phyloP scores from a whole-genome alignment of 2,113 vertebrate genomes.

The Charadrius vociferus region DNA sequence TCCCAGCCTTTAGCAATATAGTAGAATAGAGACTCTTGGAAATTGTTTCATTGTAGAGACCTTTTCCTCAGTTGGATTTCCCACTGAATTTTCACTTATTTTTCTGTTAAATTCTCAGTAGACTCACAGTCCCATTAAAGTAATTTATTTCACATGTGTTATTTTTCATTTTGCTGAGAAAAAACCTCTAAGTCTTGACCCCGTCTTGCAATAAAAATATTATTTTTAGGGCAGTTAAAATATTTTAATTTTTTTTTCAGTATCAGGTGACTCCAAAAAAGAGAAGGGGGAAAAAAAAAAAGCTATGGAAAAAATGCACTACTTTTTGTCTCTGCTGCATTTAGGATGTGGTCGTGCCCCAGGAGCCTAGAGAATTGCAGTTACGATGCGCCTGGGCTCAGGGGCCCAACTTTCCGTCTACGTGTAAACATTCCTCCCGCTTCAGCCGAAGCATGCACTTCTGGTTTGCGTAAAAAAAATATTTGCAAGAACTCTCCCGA shows the following conservation, averaged over 20 bases:
- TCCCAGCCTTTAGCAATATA: neutral
- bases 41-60: neutral
- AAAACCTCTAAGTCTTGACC: neutral
- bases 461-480: neutral
- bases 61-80: neutral
- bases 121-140: neutral
- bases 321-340: neutral
- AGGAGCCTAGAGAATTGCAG: neutral
- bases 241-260: neutral
- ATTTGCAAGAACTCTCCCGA: neutral
- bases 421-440: neutral
- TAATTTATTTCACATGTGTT: constrained; percentile 48
- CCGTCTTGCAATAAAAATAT: neutral
- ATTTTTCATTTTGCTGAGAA: constrained; percentile 42
- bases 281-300: neutral
- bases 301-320: neutral
- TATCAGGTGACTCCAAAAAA: neutral
- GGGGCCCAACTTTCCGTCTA: constrained; percentile 1
- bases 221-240: neutral
- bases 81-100: neutral
- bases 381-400: neutral
- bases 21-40: neutral
- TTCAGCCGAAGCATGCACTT: neutral
- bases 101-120: constrained; percentile 15
- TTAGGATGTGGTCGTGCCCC: neutral